Conservation (phyloP, 2,113 vertebrate species). For the Monopterus albus region DNA sequence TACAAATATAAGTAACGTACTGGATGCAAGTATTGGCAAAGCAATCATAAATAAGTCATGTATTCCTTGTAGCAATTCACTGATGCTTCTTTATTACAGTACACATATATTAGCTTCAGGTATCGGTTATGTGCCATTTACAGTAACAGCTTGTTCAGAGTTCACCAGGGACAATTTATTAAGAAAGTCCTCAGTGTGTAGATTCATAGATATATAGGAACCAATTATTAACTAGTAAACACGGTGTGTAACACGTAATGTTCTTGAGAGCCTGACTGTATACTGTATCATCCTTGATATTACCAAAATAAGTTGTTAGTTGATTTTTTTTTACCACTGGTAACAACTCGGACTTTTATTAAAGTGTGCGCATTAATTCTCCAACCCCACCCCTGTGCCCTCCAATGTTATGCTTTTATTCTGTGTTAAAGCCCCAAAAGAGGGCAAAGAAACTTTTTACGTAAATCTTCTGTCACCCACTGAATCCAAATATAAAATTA, state of each 20-base stretch:
- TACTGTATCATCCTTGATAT: neutral
- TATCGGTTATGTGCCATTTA: neutral
- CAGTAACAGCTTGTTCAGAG: no score
- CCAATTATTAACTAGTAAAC: no score
- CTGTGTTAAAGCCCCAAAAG: neutral
- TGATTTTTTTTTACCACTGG: neutral
- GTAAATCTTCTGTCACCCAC: neutral
- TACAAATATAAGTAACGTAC: neutral
- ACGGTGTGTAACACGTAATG: no score
- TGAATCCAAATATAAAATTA: constrained; percentile 8
- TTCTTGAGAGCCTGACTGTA: no score
- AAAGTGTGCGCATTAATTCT: neutral
- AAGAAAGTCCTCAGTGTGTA: neutral
- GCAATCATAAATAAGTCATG: neutral
- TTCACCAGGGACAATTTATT: no score
- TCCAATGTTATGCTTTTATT: neutral
- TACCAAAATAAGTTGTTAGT: neutral
- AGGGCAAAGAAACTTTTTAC: neutral
- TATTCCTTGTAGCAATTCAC: neutral
- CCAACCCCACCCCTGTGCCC: neutral
- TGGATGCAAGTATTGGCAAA: neutral
- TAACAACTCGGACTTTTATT: no score
- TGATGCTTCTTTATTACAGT: no score
- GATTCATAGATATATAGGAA: neutral
- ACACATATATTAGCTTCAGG: no score